phyloP scores from a whole-genome alignment of 1,140 invertebrate genomes.

The Penaeus japonicus region DNA sequence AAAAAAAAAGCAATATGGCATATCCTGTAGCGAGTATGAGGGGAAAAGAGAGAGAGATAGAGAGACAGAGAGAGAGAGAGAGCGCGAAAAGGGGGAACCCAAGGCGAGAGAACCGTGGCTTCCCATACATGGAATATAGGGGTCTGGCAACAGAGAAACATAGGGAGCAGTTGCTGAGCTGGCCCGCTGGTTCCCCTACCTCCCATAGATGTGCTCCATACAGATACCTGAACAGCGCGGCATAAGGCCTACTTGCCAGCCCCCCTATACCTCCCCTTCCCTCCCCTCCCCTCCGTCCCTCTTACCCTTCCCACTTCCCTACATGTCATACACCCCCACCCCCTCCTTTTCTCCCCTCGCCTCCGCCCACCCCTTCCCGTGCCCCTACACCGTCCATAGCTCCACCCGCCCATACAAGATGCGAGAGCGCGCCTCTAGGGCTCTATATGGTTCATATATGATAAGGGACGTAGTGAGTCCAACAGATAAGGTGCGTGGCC shows the following conservation, averaged over 20 bases:
- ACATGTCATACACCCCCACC: neutral
- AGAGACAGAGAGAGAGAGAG: neutral
- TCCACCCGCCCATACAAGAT: too few species aligned
- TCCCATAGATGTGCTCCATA: neutral
- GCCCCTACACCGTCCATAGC: neutral
- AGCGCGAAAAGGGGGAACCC: neutral
- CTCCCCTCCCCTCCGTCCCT: neutral
- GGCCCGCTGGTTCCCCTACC: neutral
- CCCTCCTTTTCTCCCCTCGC: neutral
- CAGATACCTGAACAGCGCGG: too few species aligned
- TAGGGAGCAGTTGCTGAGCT: neutral
- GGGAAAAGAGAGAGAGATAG: constrained; percentile 1
- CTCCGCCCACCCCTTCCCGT: neutral
- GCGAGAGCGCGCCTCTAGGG: too few species aligned
- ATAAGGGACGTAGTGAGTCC: too few species aligned
- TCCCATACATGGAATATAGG: neutral
- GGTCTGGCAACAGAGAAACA: neutral
- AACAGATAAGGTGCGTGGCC: too few species aligned
- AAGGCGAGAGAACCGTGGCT: neutral
- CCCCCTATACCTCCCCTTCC: neutral
- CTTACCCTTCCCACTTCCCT: neutral
- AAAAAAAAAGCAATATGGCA: neutral
- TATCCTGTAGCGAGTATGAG: neutral
- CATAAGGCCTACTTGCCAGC: too few species aligned
- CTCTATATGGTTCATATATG: too few species aligned